Evolutionary conservation across 1,140 invertebrate species (phyloP), one percentile per base, ranked within the genome.

Genomic region (Orius laevigatus): DNA sequence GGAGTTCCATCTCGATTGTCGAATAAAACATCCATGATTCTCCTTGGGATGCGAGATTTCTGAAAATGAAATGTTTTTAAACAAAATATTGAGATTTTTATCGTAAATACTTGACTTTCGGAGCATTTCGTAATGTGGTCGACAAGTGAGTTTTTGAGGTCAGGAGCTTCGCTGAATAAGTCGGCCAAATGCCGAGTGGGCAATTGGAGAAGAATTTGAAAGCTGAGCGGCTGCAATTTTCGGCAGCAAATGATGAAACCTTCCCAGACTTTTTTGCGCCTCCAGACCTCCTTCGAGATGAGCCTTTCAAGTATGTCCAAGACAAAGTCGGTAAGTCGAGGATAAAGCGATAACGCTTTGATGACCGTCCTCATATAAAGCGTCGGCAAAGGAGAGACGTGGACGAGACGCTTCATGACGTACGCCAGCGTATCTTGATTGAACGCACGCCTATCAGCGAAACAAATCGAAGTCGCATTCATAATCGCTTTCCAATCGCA

Each of bases 191-290:
- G 87, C 2, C 73, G 59, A 0, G 81, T 68, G 5, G 88, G 88
- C 20, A 95, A 65, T 57, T 89, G 84, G 5, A 92, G 67, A 32
- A 95, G 68, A 4, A 93, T 83, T 16, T 82, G 76, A 58, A 89
- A 82, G 56, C 87, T 92, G 62, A 88, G 80, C 0, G 90, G 88
- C 57, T 85, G 79, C 6, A 90, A 83, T 19, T 87, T 72, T 67
- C 94, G 86, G 60, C 90, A 93, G 62, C 92, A 96, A 65, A 93
- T 93, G 9, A 97, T 76, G 63, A 96, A 97, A 3, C 93, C 93
- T 65, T 97, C 92, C 93, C 93, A 98, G 5, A 95, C 86, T 58
- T 91, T 90, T 54, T 90, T 89, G 55, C 94, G 83, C 36, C 81
- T 86, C 93, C 93, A 98, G 10, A 92, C 85, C 78, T 89, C 53